phyloP scores from a whole-genome alignment of 2,113 vertebrate genomes.

The Neolamprologus brichardi region DNA sequence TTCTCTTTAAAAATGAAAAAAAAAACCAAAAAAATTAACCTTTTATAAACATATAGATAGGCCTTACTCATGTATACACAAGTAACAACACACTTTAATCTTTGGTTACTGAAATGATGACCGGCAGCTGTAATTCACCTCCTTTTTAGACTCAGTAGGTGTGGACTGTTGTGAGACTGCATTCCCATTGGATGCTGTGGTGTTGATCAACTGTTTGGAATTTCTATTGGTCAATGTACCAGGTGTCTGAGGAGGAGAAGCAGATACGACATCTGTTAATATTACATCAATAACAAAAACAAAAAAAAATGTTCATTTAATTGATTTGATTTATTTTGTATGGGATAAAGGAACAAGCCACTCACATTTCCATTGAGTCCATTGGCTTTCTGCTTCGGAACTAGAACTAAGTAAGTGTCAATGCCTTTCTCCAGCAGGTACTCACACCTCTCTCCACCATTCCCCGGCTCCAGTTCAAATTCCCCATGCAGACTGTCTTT shows the following conservation, averaged over 20 bases:
- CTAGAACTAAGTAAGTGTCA: constrained; percentile 81
- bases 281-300: background rate
- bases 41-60: background rate
- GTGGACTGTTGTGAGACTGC: constrained; percentile 57
- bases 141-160: constrained; percentile 63
- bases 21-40: too few relatives aligned
- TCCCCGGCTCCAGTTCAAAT: constrained; percentile 85
- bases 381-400: constrained; percentile 67
- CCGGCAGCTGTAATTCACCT: constrained; percentile 48
- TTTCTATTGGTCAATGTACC: constrained; percentile 64
- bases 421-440: constrained; percentile 94
- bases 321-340: background rate
- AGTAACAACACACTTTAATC: background rate
- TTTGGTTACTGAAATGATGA: background rate
- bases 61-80: background rate
- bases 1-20: accelerated
- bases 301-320: background rate
- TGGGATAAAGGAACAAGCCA: background rate
- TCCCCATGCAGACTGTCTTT: constrained; percentile 86
- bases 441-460: constrained; percentile 84
- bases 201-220: constrained; percentile 80
- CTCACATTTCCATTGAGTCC: constrained; percentile 78
- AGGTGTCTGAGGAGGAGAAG: constrained; percentile 53
- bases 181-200: constrained; percentile 76
- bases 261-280: background rate